phyloP scores from a whole-genome alignment of 2,888 invertebrate genomes.

The Podabrus alpinus region DNA sequence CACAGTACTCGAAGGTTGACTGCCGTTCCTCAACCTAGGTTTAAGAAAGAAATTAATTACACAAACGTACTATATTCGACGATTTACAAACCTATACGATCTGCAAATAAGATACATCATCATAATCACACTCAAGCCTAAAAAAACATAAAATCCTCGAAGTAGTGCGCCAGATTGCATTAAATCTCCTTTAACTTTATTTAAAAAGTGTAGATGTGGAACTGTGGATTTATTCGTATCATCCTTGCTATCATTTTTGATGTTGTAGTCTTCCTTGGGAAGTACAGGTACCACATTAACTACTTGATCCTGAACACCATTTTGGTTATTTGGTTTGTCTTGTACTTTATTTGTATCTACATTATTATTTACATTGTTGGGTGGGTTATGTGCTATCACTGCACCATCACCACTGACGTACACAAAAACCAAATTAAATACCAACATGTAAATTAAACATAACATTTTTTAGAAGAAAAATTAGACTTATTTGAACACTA shows the following conservation, averaged over 20 bases:
- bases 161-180: slow-evolving; percentile 38
- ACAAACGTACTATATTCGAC: background rate
- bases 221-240: background rate
- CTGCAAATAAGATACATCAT: slow-evolving; percentile 38
- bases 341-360: background rate
- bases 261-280: background rate
- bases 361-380: background rate
- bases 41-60: slow-evolving; percentile 4
- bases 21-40: slow-evolving; percentile 37
- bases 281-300: background rate
- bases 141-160: slow-evolving; percentile 40
- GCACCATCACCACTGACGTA: background rate
- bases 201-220: background rate
- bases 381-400: background rate
- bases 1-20: slow-evolving; percentile 40
- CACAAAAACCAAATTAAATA: background rate
- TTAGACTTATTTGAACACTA: background rate
- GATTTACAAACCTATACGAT: slow-evolving; percentile 37
- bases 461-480: background rate
- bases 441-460: background rate
- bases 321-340: background rate
- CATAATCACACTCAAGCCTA: slow-evolving; percentile 37
- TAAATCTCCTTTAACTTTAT: slow-evolving; percentile 14
- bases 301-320: too few species aligned
- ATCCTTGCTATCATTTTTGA: background rate